These are phyloP conservation scores for Gonioctena quinquepunctata DNA, from an alignment of 1,140 invertebrate genomes.

Conservation along the genomic window DNA sequence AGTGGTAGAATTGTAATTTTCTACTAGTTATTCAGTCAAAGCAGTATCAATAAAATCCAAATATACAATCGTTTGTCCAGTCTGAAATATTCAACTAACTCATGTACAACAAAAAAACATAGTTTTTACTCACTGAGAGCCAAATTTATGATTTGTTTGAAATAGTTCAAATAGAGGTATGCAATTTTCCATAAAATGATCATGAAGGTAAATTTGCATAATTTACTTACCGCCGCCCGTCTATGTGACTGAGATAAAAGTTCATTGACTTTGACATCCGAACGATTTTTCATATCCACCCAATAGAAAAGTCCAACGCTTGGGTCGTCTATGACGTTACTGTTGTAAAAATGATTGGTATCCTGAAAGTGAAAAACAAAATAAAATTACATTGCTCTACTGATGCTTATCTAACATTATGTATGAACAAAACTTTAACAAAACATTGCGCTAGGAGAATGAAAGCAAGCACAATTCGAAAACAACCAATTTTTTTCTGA, in stretches of 20 bases:
- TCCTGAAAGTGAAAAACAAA: slow-evolving; percentile 61
- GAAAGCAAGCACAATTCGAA: too few relatives aligned
- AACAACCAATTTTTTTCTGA: too few relatives aligned
- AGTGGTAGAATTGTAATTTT: too few relatives aligned
- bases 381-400: background rate
- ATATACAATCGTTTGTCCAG: too few relatives aligned
- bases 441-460: too few relatives aligned
- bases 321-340: slow-evolving; percentile 65
- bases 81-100: too few relatives aligned
- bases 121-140: background rate
- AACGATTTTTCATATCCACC: slow-evolving; percentile 69
- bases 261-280: slow-evolving; percentile 65
- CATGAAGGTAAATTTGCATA: background rate
- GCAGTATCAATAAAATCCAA: too few relatives aligned
- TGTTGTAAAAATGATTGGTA: slow-evolving; percentile 78
- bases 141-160: background rate
- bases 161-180: slow-evolving; percentile 8
- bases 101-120: background rate
- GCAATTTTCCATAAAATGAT: background rate
- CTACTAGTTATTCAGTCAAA: too few relatives aligned
- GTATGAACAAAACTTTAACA: too few relatives aligned
- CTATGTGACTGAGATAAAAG: slow-evolving; percentile 85
- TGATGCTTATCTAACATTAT: background rate
- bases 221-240: slow-evolving; percentile 76
- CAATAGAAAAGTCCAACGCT: slow-evolving; percentile 68